Evolutionary conservation across 2,888 invertebrate species (phyloP).

Genomic region (Sepiola atlantica): DNA sequence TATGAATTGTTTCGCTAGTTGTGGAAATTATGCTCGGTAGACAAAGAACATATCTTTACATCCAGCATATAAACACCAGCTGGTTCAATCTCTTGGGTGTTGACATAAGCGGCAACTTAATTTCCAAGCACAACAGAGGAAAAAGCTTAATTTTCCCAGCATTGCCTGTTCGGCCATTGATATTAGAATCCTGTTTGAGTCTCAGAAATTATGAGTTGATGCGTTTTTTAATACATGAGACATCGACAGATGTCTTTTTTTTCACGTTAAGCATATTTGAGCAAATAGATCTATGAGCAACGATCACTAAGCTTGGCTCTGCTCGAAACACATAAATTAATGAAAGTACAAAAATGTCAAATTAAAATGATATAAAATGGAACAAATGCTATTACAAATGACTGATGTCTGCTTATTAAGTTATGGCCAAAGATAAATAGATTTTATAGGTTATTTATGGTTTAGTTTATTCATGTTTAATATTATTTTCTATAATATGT

Average conservation of each 20-base stretch:
- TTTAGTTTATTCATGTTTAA: no score
- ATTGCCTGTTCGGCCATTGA: not conserved
- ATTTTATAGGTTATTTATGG: no score
- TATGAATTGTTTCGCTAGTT: not conserved
- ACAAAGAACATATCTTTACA: not conserved
- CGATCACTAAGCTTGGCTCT: not conserved
- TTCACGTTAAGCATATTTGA: not conserved
- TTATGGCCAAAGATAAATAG: not conserved
- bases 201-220: not conserved
- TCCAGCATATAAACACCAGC: not conserved
- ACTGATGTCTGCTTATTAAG: not conserved
- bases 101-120: not conserved
- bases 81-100: not conserved
- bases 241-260: not conserved
- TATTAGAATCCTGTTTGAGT: not conserved
- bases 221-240: slow-evolving; percentile 10
- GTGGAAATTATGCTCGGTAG: not conserved
- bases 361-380: not conserved
- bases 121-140: not conserved
- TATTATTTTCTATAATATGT: not conserved
- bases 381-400: not conserved
- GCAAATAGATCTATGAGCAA: not conserved
- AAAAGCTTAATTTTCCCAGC: not conserved
- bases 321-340: not conserved
- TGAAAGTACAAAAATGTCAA: not conserved